Percentiles rank a stretch among this genome's conserved stretches.
Conservation (phyloP, 2,113 vertebrate genomes). For the Hippopotamus amphibius region DNA sequence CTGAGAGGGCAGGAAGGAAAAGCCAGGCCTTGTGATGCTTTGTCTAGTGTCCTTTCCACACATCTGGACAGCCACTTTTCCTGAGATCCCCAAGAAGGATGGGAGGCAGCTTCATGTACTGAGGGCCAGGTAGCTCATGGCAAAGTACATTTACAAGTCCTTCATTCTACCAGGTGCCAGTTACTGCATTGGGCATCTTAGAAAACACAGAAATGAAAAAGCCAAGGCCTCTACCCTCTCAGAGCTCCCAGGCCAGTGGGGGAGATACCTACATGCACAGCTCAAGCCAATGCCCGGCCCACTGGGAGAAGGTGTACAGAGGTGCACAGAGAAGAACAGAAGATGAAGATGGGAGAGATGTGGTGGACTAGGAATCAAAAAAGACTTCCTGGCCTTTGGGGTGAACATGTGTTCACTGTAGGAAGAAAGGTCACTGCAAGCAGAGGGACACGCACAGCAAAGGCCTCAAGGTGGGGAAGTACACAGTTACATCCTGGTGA, state of each 20-base stretch:
- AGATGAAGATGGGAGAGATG: background rate
- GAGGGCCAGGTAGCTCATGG: background rate
- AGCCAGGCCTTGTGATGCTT: background rate
- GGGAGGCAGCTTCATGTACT: background rate
- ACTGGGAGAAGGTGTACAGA: background rate
- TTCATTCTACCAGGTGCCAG: background rate
- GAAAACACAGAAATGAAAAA: background rate
- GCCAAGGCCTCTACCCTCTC: background rate
- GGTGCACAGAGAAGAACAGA: background rate
- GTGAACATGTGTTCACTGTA: background rate
- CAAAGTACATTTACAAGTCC: background rate
- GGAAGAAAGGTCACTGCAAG: background rate
- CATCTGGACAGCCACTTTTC: background rate
- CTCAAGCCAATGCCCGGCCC: background rate
- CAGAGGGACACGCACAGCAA: background rate
- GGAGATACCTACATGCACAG: background rate
- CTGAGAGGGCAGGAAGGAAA: background rate
- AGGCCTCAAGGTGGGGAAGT: background rate
- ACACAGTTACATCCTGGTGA: background rate
- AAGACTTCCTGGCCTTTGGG: background rate
- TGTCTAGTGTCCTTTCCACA: background rate
- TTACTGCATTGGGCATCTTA: background rate
- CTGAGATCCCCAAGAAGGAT: background rate
- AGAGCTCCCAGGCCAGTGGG: background rate
- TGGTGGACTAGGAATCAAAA: accelerated